Evolutionary conservation across 2,113 vertebrate species (phyloP).

Genomic region (Saimiri boliviensis): DNA sequence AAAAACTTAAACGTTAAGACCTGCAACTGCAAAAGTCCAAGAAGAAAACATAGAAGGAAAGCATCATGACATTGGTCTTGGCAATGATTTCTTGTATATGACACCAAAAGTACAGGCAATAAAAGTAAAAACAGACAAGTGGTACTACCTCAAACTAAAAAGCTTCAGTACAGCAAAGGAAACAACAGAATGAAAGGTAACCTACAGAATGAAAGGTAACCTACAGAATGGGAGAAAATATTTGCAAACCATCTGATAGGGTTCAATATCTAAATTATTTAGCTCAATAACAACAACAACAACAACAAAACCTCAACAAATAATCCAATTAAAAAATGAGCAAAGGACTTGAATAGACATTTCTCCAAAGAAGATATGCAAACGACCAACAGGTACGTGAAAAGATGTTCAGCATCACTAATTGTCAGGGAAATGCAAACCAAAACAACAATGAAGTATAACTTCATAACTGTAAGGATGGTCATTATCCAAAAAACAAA

Average conservation of each 20-base stretch:
- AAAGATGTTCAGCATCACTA: neutral
- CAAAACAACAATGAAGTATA: neutral
- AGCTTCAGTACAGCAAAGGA: neutral
- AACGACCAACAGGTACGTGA: neutral
- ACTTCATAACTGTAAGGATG: neutral
- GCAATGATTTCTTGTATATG: neutral
- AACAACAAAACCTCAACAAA: neutral
- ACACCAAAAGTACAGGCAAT: neutral
- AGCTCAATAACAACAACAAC: neutral
- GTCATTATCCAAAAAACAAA: neutral
- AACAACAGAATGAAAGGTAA: neutral
- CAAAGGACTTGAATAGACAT: neutral
- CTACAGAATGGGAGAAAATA: neutral
- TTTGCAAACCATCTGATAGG: neutral
- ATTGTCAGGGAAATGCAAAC: neutral
- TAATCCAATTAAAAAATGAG: neutral
- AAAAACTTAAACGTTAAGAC: neutral
- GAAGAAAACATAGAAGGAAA: neutral
- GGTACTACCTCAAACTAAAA: neutral
- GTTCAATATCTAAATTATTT: neutral
- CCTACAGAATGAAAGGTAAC: neutral
- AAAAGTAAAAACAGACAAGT: neutral
- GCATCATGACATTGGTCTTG: neutral
- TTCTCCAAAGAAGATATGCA: neutral
- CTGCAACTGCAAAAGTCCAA: neutral